Base-by-base conservation (phyloP, 2,797 vertebrate genomes). In the Typhlichthys subterraneus region DNA sequence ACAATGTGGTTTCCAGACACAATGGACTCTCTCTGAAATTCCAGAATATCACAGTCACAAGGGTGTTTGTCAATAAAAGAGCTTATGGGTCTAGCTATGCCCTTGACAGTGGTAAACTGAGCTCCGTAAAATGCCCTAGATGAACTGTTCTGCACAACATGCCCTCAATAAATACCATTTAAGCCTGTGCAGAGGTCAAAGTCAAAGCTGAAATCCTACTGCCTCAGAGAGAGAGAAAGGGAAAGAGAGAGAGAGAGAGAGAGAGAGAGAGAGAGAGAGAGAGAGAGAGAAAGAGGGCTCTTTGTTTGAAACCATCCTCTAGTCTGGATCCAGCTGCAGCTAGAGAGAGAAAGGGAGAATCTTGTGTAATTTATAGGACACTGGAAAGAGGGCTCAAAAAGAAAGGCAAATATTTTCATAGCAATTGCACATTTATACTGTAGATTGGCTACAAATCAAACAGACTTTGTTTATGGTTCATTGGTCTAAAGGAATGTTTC, bases 1-100 rank as follows among this genome's bases (percentile, higher is more conserved):
- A 81, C 83, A 87, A 78, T 85, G 81, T 19, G 49, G 70, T 79
- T 71, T 69, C 73, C 61, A 63, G 15, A 50, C 57, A 79, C 82
- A 83, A 85, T 81, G 56, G 68, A 6, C 51, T 51, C 54, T 57
- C 56, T 68, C 65, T 42, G 11, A 61, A 76, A 69, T 69, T 76
- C 82, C 82, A 80, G 83, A 88, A 82, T 70, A 58, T 65, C 53
- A 52, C 3, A 42, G 46, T 31, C 13, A 63, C 69, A 73, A 65
- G 17, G 65, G 50, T 56, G 42, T 66, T 67, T 69, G 66, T 58
- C 49, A 33, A 53, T 63, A 51, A 72, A 67, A 68, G 52, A 52
- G 69, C 71, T 78, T 74, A 53, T 12, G 51, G 73, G 58, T 67
- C 47, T 10, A 57, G 47, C 61, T 74, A 70, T 64, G 11, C 53